phyloP scores from a whole-genome alignment of 1,140 invertebrate species.

The Leucophenga varia region DNA sequence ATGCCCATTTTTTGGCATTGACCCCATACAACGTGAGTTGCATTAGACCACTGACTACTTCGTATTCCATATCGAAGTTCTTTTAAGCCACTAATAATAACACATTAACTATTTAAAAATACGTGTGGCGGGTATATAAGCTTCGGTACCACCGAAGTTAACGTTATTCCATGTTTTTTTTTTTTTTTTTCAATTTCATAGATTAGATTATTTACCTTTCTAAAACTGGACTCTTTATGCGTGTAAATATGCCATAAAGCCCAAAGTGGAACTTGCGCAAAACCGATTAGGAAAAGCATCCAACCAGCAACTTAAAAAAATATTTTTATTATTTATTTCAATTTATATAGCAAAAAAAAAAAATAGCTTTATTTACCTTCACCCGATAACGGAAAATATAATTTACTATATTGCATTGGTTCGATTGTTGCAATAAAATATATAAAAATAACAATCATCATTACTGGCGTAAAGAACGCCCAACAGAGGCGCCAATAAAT shows the following conservation, averaged over 20 bases:
- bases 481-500: constrained; percentile 80
- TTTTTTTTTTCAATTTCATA: too few species aligned
- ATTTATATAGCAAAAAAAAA: neutral
- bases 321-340: neutral
- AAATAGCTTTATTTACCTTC: constrained; percentile 32
- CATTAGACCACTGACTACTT: too few species aligned
- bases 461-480: constrained; percentile 71
- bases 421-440: constrained; percentile 63
- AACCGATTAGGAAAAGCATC: constrained; percentile 57
- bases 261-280: constrained; percentile 59
- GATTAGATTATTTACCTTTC: constrained; percentile 49
- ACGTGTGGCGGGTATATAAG: too few species aligned
- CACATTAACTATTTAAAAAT: constrained; percentile 19
- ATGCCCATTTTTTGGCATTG: too few species aligned
- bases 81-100: too few species aligned
- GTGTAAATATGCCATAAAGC: constrained; percentile 38
- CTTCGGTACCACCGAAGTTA: too few species aligned
- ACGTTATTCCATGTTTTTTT: too few species aligned
- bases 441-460: constrained; percentile 70
- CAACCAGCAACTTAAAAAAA: constrained; percentile 53
- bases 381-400: constrained; percentile 56
- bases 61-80: too few species aligned
- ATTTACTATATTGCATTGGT: constrained; percentile 59
- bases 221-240: constrained; percentile 26
- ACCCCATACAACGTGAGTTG: too few species aligned